A percentile compares a stretch with the other conserved stretches of the same genome.
These are phyloP conservation scores for Amphiprion percula DNA, from an alignment of 2,113 vertebrate species.

Conservation along the genomic window DNA sequence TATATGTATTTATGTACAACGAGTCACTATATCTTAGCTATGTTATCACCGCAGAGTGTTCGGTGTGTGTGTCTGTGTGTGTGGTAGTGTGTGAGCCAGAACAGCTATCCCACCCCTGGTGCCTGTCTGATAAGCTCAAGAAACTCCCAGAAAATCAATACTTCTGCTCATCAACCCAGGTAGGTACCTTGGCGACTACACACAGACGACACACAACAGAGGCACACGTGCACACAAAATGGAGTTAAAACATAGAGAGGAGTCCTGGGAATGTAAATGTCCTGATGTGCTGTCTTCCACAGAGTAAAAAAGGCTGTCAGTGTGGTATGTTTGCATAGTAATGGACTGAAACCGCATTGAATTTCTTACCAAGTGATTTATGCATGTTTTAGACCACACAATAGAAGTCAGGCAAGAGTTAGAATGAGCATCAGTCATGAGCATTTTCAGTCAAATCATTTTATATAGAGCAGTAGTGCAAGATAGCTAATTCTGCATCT, in stretches of 20 bases:
- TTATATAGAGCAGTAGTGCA: too few species aligned
- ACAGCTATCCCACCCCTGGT: neutral
- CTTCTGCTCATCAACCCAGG: slow-evolving; percentile 22
- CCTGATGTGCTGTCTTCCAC: neutral
- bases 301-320: neutral
- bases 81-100: neutral
- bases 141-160: slow-evolving; percentile 47
- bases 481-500: too few species aligned
- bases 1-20: neutral
- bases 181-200: slow-evolving; percentile 23
- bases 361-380: too few species aligned
- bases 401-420: too few species aligned
- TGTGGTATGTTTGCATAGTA: too few species aligned
- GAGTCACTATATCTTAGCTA: neutral
- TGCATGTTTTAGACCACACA: too few species aligned
- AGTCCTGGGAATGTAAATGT: neutral
- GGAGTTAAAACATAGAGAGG: neutral
- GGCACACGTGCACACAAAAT: neutral
- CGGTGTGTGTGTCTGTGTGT: neutral
- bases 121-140: slow-evolving; percentile 40
- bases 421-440: too few species aligned
- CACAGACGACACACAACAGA: neutral
- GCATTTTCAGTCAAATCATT: too few species aligned
- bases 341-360: too few species aligned
- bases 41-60: neutral